Evolutionary conservation across 64 coral and sea anemone genomes (phyloP).

Genomic region (Anthopleura sola): DNA sequence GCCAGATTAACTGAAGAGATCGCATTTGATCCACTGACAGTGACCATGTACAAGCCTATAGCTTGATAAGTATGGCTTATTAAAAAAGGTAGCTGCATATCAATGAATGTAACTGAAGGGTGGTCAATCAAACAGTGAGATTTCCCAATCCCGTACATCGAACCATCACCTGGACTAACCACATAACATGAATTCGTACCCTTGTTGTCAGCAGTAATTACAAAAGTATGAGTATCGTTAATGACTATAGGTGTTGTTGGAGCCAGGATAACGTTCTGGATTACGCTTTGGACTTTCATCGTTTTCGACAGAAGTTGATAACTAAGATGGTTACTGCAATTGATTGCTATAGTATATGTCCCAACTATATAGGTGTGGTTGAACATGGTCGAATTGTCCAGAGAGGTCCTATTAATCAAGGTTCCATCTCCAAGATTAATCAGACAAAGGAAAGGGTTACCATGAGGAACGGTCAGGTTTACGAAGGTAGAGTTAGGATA

Average conservation of each 20-base stretch:
- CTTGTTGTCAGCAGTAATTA: constrained; percentile 22
- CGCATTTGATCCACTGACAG: constrained; percentile 42
- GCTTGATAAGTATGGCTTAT: constrained; percentile 26
- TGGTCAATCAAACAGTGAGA: constrained; percentile 3
- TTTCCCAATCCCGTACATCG: constrained; percentile 32
- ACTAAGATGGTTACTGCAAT: constrained; percentile 52
- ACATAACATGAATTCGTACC: constrained; percentile 66
- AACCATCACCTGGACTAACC: constrained; percentile 50
- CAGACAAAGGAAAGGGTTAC: constrained; percentile 49
- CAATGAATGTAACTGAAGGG: background rate
- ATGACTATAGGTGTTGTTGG: constrained; percentile 24
- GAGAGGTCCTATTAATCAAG: constrained; percentile 13
- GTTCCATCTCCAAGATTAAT: constrained; percentile 50
- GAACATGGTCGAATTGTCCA: constrained; percentile 17
- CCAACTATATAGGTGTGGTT: constrained; percentile 34
- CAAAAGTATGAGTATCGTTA: constrained; percentile 33
- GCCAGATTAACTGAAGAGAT: constrained; percentile 18
- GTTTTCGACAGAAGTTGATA: background rate
- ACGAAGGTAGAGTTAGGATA: constrained; percentile 30
- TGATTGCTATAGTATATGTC: constrained; percentile 21
- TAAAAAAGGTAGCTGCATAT: background rate
- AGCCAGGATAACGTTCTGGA: constrained; percentile 17
- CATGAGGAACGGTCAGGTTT: constrained; percentile 37
- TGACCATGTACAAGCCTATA: constrained; percentile 47
- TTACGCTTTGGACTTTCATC: constrained; percentile 34